Conservation (phyloP, 64 coral and sea anemone species). For the Porites lutea region DNA sequence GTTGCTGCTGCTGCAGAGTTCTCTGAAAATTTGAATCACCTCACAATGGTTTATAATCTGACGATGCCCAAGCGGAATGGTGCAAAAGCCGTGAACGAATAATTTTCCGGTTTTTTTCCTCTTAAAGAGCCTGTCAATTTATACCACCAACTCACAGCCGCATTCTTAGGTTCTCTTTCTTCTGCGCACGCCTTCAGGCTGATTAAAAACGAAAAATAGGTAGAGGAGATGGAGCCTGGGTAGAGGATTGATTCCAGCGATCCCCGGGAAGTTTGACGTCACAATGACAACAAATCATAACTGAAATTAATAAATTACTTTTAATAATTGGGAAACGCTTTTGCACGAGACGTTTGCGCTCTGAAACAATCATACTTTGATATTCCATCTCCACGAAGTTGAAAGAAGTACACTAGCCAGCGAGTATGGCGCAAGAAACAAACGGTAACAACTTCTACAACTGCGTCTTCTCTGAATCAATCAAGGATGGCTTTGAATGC, state of each 20-base stretch:
- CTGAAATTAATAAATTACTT: too few species aligned
- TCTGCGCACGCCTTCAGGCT: not conserved
- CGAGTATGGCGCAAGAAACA: slow-evolving; percentile 2
- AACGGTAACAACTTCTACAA: not conserved
- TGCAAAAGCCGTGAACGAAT: too few species aligned
- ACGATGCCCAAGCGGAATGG: too few species aligned
- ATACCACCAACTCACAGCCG: not conserved
- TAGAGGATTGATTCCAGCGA: not conserved
- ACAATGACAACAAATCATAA: too few species aligned
- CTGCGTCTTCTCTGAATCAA: not conserved
- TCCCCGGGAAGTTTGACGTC: not conserved
- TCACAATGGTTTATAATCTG: too few species aligned
- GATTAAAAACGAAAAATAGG: not conserved
- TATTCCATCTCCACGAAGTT: not conserved
- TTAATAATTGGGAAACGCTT: too few species aligned
- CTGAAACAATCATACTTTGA: slow-evolving; percentile 9
- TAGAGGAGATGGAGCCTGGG: not conserved
- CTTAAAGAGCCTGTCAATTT: too few species aligned
- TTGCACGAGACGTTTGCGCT: not conserved
- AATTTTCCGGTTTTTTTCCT: too few species aligned
- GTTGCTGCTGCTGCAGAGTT: too few species aligned
- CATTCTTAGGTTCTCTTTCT: not conserved
- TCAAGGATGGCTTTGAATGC: slow-evolving; percentile 6
- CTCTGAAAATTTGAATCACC: too few species aligned
- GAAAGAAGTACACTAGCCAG: not conserved